These are phyloP conservation scores for Hiodon alosoides DNA, from an alignment of 2,113 vertebrate species.

Conservation along the genomic window DNA sequence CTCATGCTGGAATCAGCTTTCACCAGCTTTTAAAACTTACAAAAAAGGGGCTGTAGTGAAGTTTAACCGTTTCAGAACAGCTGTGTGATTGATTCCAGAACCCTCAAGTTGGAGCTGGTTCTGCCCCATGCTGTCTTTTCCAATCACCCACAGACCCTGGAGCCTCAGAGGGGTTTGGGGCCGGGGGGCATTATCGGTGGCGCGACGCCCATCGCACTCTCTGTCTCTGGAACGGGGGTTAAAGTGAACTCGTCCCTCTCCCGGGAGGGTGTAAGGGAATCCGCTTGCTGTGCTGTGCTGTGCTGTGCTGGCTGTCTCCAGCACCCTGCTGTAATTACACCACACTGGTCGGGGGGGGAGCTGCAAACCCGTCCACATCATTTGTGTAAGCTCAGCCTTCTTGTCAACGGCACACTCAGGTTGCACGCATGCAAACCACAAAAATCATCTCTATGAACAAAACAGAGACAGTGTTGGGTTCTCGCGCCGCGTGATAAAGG, in stretches of 20 bases:
- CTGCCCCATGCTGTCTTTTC: no score
- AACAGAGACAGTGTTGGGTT: slow-evolving; percentile 64
- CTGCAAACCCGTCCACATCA: slow-evolving; percentile 68
- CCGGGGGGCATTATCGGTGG: not conserved
- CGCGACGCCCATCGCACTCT: not conserved
- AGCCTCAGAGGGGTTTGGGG: not conserved
- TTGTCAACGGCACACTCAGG: slow-evolving; percentile 67
- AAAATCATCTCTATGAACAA: slow-evolving; percentile 72
- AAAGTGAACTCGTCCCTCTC: slow-evolving; percentile 53
- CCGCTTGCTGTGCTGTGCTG: slow-evolving; percentile 72
- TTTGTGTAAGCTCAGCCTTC: slow-evolving; percentile 78
- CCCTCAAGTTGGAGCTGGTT: no score
- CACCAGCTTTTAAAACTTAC: no score
- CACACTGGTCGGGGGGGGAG: slow-evolving; percentile 68
- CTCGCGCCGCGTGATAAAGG: slow-evolving; percentile 36
- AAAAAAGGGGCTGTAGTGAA: no score
- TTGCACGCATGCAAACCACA: slow-evolving; percentile 69
- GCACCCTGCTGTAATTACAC: slow-evolving; percentile 83
- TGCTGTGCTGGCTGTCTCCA: slow-evolving; percentile 77
- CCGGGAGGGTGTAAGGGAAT: slow-evolving; percentile 75
- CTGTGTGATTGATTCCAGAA: no score
- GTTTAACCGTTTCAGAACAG: no score
- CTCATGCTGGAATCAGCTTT: no score
- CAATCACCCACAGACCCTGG: no score
- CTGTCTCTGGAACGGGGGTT: slow-evolving; percentile 30